Evolutionary conservation across 2,113 vertebrate species (phyloP).

Genomic region (Periophthalmus modestus): DNA sequence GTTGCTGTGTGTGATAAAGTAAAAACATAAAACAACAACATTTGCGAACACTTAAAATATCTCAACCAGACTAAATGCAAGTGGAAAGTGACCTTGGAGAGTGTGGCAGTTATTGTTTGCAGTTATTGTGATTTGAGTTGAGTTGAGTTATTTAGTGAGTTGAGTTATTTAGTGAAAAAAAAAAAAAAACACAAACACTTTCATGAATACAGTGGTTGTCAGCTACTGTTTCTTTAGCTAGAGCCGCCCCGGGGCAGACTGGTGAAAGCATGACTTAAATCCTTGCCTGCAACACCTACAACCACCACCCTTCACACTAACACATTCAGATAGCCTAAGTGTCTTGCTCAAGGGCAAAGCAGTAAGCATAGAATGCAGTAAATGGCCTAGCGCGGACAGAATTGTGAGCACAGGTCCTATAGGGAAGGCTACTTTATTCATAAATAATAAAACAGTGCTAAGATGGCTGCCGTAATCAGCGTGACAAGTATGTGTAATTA

Average conservation of each 20-base stretch:
- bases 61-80: background rate
- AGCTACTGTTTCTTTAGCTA: too few relatives aligned
- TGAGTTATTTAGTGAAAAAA: too few relatives aligned
- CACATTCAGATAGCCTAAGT: too few relatives aligned
- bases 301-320: too few relatives aligned
- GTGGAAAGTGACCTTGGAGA: conserved; percentile 10
- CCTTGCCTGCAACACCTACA: too few relatives aligned
- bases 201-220: background rate
- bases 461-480: background rate
- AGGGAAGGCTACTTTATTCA: background rate
- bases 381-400: background rate
- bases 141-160: too few relatives aligned
- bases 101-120: background rate
- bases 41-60: conserved; percentile 41
- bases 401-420: background rate
- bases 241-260: too few relatives aligned
- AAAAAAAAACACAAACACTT: background rate
- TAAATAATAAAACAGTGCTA: conserved; percentile 8
- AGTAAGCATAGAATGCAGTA: too few relatives aligned
- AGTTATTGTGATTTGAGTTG: too few relatives aligned
- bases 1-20: conserved; percentile 42
- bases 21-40: conserved; percentile 36
- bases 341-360: too few relatives aligned
- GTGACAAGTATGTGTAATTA: background rate
- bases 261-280: too few relatives aligned